phyloP scores from a whole-genome alignment of 2,888 invertebrate species.

The Brassicogethes aeneus region DNA sequence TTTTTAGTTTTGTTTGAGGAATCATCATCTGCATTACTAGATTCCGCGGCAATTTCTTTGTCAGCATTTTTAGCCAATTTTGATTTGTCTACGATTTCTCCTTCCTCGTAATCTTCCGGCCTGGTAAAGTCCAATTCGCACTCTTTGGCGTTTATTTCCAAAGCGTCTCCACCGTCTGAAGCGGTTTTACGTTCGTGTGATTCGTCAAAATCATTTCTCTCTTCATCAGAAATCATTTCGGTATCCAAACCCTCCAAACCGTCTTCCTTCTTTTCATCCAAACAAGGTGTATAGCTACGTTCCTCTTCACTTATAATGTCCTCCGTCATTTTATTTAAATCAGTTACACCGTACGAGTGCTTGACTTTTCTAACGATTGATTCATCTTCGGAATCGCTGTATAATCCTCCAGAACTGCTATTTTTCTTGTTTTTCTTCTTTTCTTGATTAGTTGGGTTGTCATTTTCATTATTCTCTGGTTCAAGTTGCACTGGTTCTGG shows the following conservation, averaged over 20 bases:
- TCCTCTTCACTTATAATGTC: conserved; percentile 55
- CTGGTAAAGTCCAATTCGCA: conserved; percentile 39
- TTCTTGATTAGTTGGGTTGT: background rate
- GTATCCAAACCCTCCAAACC: conserved; percentile 53
- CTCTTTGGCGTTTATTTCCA: conserved; percentile 40
- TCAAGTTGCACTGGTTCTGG: too few species aligned
- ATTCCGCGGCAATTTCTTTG: conserved; percentile 36
- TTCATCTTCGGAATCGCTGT: conserved; percentile 39
- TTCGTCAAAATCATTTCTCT: conserved; percentile 57
- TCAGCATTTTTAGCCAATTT: conserved; percentile 23
- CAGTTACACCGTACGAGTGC: conserved; percentile 29
- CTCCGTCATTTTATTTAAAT: conserved; percentile 48
- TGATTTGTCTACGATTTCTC: conserved; percentile 48
- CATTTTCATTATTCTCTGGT: background rate
- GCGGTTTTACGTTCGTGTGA: conserved; percentile 38
- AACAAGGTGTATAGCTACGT: conserved; percentile 63
- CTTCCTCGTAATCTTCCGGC: conserved; percentile 47
- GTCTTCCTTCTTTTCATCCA: conserved; percentile 52
- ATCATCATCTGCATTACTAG: too few species aligned
- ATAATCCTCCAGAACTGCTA: conserved; percentile 22
- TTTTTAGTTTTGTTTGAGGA: conserved; percentile 38
- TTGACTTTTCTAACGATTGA: conserved; percentile 27
- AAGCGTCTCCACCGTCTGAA: conserved; percentile 39
- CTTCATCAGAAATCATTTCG: conserved; percentile 67
- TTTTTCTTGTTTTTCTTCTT: background rate